Conservation (phyloP, 1,140 invertebrate genomes). For the Bombus superbus region DNA sequence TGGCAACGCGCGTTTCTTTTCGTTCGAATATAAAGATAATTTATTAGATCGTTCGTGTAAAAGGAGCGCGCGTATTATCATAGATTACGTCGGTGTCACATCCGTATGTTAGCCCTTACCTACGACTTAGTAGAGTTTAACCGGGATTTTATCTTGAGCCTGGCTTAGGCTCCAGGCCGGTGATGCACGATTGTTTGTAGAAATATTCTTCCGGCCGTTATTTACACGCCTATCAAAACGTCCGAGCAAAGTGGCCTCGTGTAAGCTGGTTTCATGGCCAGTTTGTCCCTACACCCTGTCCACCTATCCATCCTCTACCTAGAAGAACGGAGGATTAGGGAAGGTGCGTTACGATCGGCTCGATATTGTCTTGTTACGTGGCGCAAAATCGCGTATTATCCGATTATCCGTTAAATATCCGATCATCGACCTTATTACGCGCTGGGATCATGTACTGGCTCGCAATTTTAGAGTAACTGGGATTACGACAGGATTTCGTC, state of each 20-base stretch:
- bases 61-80: slow-evolving; percentile 11
- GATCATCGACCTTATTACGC: neutral
- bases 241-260: slow-evolving; percentile 39
- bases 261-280: slow-evolving; percentile 54
- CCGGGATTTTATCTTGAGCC: slow-evolving; percentile 52
- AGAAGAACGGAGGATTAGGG: slow-evolving; percentile 48
- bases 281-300: slow-evolving; percentile 22
- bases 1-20: too few relatives aligned
- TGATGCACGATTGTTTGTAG: slow-evolving; percentile 62
- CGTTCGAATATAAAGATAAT: neutral
- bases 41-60: neutral
- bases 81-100: slow-evolving; percentile 26
- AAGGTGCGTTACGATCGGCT: slow-evolving; percentile 11
- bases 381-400: slow-evolving; percentile 9
- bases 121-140: slow-evolving; percentile 55
- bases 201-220: slow-evolving; percentile 67
- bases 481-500: neutral
- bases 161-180: slow-evolving; percentile 22
- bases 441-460: neutral
- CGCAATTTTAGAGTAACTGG: neutral
- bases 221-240: slow-evolving; percentile 67
- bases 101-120: slow-evolving; percentile 13
- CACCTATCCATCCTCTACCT: slow-evolving; percentile 22
- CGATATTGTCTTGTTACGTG: slow-evolving; percentile 24
- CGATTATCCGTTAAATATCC: neutral